Percentiles rank a stretch among this genome's conserved stretches.
phyloP scores from a whole-genome alignment of 2,797 vertebrate species.

The Phoxinus dragarum region DNA sequence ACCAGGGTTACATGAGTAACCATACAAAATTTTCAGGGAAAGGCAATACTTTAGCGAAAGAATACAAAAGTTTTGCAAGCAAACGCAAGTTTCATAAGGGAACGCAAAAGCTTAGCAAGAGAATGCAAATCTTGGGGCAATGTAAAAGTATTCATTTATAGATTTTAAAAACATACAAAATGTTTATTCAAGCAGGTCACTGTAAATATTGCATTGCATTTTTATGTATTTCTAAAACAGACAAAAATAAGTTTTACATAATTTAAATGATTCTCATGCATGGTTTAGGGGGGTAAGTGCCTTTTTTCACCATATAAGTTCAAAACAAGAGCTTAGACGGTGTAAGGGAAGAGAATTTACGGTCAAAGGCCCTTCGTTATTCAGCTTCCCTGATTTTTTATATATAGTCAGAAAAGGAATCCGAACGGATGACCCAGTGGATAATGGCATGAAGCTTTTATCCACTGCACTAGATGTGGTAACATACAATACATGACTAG shows the following conservation, averaged over 20 bases:
- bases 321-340: background rate
- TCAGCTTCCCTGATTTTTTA: background rate
- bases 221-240: background rate
- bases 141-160: background rate
- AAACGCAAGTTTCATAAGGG: background rate
- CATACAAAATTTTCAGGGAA: background rate
- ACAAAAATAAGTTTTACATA: background rate
- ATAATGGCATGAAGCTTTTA: background rate
- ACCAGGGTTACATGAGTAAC: too few relatives aligned
- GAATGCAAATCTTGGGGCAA: background rate
- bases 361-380: background rate
- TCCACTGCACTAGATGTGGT: slow-evolving; percentile 7
- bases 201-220: background rate
- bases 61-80: background rate
- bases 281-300: background rate
- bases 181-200: background rate
- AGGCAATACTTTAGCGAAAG: background rate
- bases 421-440: background rate
- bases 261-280: background rate
- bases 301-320: background rate
- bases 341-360: background rate
- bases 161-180: background rate
- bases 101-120: background rate
- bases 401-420: background rate
- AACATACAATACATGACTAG: slow-evolving; percentile 41